Conservation (phyloP, 2,113 vertebrate genomes). For the Heteronetta atricapilla region DNA sequence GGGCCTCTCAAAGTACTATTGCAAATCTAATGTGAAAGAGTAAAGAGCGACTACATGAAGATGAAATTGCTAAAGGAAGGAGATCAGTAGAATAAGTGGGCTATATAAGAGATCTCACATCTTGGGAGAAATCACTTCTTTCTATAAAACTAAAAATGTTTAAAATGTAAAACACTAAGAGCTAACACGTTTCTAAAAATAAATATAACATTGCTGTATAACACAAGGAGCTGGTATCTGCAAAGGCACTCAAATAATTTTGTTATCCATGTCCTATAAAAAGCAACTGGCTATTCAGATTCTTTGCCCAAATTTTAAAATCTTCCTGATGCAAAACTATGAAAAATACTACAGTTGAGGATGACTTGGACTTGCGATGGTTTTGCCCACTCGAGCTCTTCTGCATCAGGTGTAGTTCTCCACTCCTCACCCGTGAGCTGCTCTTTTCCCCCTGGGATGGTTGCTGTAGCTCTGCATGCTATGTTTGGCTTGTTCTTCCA, state of each 20-base stretch:
- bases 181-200: neutral
- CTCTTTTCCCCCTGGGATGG: neutral
- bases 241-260: neutral
- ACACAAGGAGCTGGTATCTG: neutral
- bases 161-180: neutral
- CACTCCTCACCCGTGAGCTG: accelerated
- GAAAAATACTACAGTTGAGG: accelerated
- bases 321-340: neutral
- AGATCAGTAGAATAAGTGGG: neutral
- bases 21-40: neutral
- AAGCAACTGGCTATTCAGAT: neutral
- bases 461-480: neutral
- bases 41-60: neutral
- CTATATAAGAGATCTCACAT: neutral
- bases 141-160: neutral
- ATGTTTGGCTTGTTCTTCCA: neutral
- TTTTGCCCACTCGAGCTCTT: neutral
- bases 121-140: neutral
- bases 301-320: neutral
- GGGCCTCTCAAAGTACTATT: neutral
- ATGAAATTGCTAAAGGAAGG: neutral
- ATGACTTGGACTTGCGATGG: neutral
- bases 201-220: neutral
- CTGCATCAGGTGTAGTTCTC: neutral
- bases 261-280: neutral